Conservation (phyloP, 2,797 vertebrate genomes). For the Megalops cyprinoides region DNA sequence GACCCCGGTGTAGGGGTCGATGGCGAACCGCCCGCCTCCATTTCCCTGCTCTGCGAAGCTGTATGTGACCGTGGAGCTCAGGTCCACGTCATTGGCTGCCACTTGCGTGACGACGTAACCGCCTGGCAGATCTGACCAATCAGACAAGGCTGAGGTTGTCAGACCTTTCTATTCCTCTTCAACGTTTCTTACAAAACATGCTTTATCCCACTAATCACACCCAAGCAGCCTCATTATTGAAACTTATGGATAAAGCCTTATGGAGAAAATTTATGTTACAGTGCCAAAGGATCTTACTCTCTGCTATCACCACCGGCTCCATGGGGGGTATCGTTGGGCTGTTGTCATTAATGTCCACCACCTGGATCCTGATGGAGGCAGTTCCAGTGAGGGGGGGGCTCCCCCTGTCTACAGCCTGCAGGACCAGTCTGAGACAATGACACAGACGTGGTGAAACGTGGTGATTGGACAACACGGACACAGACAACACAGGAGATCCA, state of each 20-base stretch:
- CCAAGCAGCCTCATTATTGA: too few species aligned
- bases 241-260: too few species aligned
- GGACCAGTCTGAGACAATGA: slow-evolving; percentile 76
- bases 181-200: not conserved
- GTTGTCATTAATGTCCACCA: slow-evolving; percentile 91
- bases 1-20: slow-evolving; percentile 78
- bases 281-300: slow-evolving; percentile 78
- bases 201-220: too few species aligned
- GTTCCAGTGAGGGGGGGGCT: slow-evolving; percentile 81
- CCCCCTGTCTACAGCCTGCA: slow-evolving; percentile 87
- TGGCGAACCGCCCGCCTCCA: slow-evolving; percentile 75
- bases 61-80: slow-evolving; percentile 81
- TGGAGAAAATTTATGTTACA: too few species aligned
- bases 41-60: slow-evolving; percentile 72
- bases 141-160: not conserved
- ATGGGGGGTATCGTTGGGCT: slow-evolving; percentile 77
- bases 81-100: slow-evolving; percentile 82
- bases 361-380: slow-evolving; percentile 76
- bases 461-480: not conserved
- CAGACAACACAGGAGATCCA: not conserved
- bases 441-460: not conserved
- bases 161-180: slow-evolving; percentile 1
- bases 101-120: slow-evolving; percentile 81
- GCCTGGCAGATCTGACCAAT: slow-evolving; percentile 77
- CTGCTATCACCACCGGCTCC: slow-evolving; percentile 77